phyloP scores from a whole-genome alignment of 1,140 invertebrate species.

The Drosophila trapezifrons region DNA sequence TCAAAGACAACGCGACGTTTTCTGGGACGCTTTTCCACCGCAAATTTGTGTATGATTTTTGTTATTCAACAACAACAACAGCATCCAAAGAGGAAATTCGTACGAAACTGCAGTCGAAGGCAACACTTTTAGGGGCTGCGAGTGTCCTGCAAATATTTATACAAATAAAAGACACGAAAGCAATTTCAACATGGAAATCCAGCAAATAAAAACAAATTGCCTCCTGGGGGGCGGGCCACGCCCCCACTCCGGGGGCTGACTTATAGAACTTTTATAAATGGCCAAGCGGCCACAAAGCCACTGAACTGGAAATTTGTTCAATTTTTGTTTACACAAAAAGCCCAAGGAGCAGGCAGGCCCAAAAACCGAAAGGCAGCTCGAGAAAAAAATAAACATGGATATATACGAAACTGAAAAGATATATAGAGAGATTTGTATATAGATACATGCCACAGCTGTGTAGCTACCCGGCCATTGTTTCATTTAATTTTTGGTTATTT shows the following conservation, averaged over 20 bases:
- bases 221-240: constrained; percentile 32
- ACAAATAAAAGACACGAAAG: constrained; percentile 57
- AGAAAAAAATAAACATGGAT: constrained; percentile 24
- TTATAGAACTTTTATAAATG: constrained; percentile 66
- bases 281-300: constrained; percentile 72
- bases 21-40: constrained; percentile 32
- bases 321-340: constrained; percentile 75
- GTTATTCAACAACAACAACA: constrained; percentile 16
- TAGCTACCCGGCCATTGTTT: constrained; percentile 24
- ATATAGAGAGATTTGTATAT: constrained; percentile 18
- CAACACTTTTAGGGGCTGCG: constrained; percentile 43
- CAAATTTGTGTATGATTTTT: constrained; percentile 81
- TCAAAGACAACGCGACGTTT: constrained; percentile 1
- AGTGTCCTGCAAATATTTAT: constrained; percentile 67
- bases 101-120: constrained; percentile 22
- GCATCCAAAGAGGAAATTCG: background rate
- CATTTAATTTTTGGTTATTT: constrained; percentile 82
- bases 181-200: constrained; percentile 58
- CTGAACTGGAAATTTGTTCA: constrained; percentile 77
- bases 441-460: constrained; percentile 5
- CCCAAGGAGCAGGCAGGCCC: constrained; percentile 20
- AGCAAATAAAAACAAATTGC: constrained; percentile 78
- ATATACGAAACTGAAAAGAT: constrained; percentile 8
- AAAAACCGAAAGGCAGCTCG: constrained; percentile 20
- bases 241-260: constrained; percentile 24